Evolutionary conservation across 2,888 invertebrate species (phyloP), one percentile per base, ranked within the genome.

Genomic region (Brachyptera risi): DNA sequence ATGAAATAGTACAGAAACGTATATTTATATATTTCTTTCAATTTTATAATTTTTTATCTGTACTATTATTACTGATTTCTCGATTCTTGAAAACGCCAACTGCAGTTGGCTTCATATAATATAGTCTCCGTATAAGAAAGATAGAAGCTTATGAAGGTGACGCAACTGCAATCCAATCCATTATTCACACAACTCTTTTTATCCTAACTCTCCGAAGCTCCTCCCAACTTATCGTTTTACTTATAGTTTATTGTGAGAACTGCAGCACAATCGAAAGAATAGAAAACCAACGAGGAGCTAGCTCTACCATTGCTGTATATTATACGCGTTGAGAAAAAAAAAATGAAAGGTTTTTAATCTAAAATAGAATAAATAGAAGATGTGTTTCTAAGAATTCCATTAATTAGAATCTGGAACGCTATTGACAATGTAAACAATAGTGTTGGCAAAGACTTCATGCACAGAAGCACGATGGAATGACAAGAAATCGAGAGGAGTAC

Each of bases 311-410:
- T 54, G 54, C 54, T 47, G 5, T 31, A 31, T 11, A n/a, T n/a
- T 54, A 21, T 19, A 54, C 17, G 54, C 54, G 54, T 21, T 35
- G 35, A n/a, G 19, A 31, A 54, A 54, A 31, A 54, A 54, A 54
- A 44, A 44, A 42, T 19, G 35, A 23, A 54, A 37, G 54, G 54
- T 35, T 47, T n/a, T 54, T 31, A 54, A 54, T 54, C 54, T 21
- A 54, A 37, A n/a, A 31, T 19, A 35, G 35, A 7, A 54, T 35
- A 54, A 54, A 54, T 37, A 54, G 37, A n/a, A 58, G 47, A 42
- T 17, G 58, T 42, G 26, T 58, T 56, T 58, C 47, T 47, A 26
- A 42, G 58, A 58, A 58, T 40, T 58, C 58, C 58, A 58, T 58
- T 58, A 58, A 58, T 58, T 58, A 58, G 58, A 58, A 58, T 54